Evolutionary conservation across 2,888 invertebrate species (phyloP).

Genomic region (Allolobophora icterica): DNA sequence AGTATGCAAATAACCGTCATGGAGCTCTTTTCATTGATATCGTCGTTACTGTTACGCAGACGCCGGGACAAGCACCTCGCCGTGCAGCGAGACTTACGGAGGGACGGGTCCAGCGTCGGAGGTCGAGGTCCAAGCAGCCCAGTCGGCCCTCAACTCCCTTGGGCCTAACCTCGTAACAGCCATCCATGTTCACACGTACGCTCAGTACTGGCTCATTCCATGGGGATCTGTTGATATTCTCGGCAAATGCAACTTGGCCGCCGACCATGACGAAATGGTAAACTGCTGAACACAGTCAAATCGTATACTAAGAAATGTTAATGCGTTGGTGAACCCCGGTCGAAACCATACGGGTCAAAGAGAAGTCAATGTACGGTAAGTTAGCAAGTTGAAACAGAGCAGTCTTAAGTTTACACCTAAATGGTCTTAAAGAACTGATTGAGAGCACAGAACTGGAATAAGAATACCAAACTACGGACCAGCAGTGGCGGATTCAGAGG

Average conservation of each 20-base stretch:
- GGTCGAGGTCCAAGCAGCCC: slow-evolving; percentile 22
- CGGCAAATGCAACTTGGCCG: slow-evolving; percentile 12
- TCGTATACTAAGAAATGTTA: background rate
- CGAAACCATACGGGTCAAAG: background rate
- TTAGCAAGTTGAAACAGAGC: background rate
- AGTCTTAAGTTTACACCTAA: background rate
- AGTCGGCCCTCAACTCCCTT: background rate
- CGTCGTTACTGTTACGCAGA: background rate
- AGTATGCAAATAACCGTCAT: no score
- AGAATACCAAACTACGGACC: no score
- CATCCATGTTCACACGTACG: slow-evolving; percentile 34
- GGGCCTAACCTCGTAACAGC: slow-evolving; percentile 18
- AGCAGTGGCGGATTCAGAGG: no score
- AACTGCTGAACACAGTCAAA: background rate
- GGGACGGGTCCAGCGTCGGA: slow-evolving; percentile 28
- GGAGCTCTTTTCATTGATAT: background rate
- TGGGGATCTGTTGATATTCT: slow-evolving; percentile 11
- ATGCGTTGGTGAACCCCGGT: background rate
- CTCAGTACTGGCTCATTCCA: slow-evolving; percentile 28
- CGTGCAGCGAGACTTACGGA: slow-evolving; percentile 31
- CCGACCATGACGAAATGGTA: slow-evolving; percentile 30
- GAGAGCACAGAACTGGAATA: background rate
- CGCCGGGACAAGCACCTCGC: slow-evolving; percentile 29
- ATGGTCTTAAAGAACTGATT: background rate
- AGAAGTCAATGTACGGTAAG: no score